phyloP scores from a whole-genome alignment of 2,797 vertebrate genomes.

The Gadopsis bispinosus region DNA sequence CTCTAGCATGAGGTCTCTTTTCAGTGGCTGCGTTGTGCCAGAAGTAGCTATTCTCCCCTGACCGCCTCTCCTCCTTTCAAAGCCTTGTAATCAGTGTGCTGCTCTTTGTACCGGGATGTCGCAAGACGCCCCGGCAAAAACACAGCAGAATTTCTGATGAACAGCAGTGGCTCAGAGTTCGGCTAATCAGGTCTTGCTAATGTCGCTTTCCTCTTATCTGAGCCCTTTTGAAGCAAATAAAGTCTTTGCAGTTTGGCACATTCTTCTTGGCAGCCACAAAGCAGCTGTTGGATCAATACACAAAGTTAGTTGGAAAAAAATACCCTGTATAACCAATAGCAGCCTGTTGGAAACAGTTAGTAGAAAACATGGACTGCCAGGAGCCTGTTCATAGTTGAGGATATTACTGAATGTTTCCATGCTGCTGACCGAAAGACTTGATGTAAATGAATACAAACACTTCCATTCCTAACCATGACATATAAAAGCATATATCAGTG shows the following conservation, averaged over 20 bases:
- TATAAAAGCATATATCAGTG: constrained; percentile 37
- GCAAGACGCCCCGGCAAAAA: constrained; percentile 77
- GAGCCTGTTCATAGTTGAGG: constrained; percentile 77
- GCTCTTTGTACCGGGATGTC: constrained; percentile 82
- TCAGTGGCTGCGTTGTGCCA: constrained; percentile 83
- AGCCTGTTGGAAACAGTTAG: constrained; percentile 81
- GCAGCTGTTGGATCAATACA: constrained; percentile 85
- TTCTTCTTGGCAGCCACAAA: constrained; percentile 80
- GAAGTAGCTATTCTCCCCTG: constrained; percentile 84
- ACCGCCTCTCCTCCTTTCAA: constrained; percentile 81
- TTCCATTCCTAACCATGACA: constrained; percentile 21
- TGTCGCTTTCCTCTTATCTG: constrained; percentile 75
- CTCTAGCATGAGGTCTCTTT: constrained; percentile 84
- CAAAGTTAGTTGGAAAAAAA: constrained; percentile 69
- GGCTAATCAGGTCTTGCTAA: constrained; percentile 81
- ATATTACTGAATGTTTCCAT: constrained; percentile 83
- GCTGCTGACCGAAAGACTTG: constrained; percentile 76
- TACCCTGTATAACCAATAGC: constrained; percentile 66
- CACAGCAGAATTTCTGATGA: constrained; percentile 81
- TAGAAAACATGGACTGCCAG: constrained; percentile 75
- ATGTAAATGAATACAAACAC: constrained; percentile 76
- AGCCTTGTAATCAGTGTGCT: constrained; percentile 83
- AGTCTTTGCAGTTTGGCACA: constrained; percentile 79
- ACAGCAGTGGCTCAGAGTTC: constrained; percentile 74
- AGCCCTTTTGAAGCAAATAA: constrained; percentile 81